Evolutionary conservation across 2,888 invertebrate species (phyloP), one percentile per base, ranked within the genome.

Genomic region (Amphimallon solstitiale): DNA sequence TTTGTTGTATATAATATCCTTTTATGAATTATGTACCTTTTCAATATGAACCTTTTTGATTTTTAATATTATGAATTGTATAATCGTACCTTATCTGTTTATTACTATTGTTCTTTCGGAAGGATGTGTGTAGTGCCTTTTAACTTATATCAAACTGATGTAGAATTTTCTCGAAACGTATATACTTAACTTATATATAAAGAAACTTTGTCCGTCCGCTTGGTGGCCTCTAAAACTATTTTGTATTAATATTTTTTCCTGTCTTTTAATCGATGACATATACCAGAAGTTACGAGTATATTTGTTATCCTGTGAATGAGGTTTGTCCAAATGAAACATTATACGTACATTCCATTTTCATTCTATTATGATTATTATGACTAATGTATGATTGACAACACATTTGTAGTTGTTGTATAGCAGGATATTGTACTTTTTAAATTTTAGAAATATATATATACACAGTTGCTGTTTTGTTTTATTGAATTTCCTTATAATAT

Each of bases 361-460:
- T 23, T 56, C 56, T 56, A 56, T 56, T 56, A 56, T 54, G 35
- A 54, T 54, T 69, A 67, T 68, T 64, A 45, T 56, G 23, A 60
- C 48, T 38, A 56, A 38, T 21, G 35, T 45, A 46, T 52, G 46
- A 34, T 46, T 54, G 56, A 37, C 61, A 60, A 60, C 60, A 64
- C 59, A 29, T 4, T n/a, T 52, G 71, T 75, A 71, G 70, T 71
- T 74, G 72, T 77, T 75, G 76, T 75, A 77, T 78, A 76, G 77
- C 76, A 75, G 46, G 56, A 62, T 67, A 67, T 63, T 77, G 77
- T 77, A 76, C 76, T 77, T 77, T 75, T 75, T 74, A 73, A 76
- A 76, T 71, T 75, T 77, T 76, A 76, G 75, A 78, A 79, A 79
- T 77, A 77, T 79, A 78, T 73, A 74, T 79, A 79, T 79, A 73